A percentile compares a stretch with the other conserved stretches of the same genome.
Conservation (phyloP, 2,888 invertebrate genomes). For the Diplolepis rosae region DNA sequence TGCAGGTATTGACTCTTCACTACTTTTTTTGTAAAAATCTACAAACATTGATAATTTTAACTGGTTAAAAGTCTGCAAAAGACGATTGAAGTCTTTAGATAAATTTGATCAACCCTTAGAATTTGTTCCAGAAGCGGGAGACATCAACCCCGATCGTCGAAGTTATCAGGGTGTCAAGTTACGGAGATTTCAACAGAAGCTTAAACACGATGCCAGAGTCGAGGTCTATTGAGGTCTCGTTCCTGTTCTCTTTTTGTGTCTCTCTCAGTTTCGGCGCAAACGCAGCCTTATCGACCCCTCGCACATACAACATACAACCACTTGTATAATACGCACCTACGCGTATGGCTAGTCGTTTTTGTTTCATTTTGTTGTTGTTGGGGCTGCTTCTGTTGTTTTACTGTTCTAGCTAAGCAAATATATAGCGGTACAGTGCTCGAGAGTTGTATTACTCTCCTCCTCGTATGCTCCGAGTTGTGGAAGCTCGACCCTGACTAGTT, state of each 20-base stretch:
- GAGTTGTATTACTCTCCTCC: conserved; percentile 35
- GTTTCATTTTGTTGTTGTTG: conserved; percentile 22
- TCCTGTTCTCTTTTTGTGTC: conserved; percentile 19
- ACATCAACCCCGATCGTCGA: conserved; percentile 66
- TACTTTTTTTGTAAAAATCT: too few relatives aligned
- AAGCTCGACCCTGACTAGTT: conserved; percentile 53
- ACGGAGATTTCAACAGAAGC: conserved; percentile 72
- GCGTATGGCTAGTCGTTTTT: background rate
- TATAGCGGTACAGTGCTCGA: background rate
- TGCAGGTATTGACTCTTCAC: too few relatives aligned
- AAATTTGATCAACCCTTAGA: conserved; percentile 38
- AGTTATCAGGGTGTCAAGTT: conserved; percentile 66
- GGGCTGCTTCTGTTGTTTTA: conserved; percentile 3
- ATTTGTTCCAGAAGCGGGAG: conserved; percentile 51
- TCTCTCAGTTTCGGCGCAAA: conserved; percentile 63
- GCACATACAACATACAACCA: conserved; percentile 37
- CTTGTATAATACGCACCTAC: background rate
- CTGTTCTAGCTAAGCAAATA: conserved; percentile 2
- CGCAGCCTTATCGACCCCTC: conserved; percentile 69
- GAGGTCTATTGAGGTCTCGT: conserved; percentile 36
- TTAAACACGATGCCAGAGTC: conserved; percentile 52
- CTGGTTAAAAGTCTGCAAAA: too few relatives aligned
- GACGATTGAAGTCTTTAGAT: background rate
- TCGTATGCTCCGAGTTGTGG: conserved; percentile 38
- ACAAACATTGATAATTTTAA: too few relatives aligned